Conservation (phyloP, 2,113 vertebrate species). For the Cisticola juncidis region DNA sequence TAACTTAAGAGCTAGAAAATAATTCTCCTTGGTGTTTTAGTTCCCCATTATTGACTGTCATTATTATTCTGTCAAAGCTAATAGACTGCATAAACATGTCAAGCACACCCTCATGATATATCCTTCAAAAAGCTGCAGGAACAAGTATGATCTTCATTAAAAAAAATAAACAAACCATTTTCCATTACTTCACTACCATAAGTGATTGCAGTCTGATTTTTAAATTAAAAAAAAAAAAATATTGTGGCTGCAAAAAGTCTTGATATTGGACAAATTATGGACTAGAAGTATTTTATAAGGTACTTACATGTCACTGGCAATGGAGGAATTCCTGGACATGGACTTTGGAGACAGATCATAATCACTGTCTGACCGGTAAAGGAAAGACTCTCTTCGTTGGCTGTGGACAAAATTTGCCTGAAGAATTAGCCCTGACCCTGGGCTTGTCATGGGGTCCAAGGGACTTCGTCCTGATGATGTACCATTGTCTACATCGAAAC, state of each 20-base stretch:
- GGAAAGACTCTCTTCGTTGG: slow-evolving; percentile 95
- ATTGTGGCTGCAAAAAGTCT: not conserved
- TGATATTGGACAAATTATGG: not conserved
- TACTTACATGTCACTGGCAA: slow-evolving; percentile 98
- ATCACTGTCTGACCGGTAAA: slow-evolving; percentile 97
- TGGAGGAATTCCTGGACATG: slow-evolving; percentile 99
- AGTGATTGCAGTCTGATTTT: not conserved
- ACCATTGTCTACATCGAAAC: slow-evolving; percentile 99
- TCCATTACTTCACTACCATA: not conserved
- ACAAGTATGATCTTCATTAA: not conserved
- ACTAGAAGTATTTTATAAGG: not conserved
- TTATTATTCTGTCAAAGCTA: not conserved
- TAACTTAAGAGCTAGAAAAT: not conserved
- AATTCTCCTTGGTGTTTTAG: not conserved
- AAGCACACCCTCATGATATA: not conserved
- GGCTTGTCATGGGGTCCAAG: slow-evolving; percentile 97
- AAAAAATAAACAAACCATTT: not conserved
- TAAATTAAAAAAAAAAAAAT: not conserved
- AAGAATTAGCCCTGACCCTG: slow-evolving; percentile 95
- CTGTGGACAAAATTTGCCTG: slow-evolving; percentile 99
- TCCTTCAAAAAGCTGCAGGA: not conserved
- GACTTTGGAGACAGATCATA: slow-evolving; percentile 99
- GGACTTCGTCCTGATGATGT: slow-evolving; percentile 96
- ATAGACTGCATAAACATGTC: not conserved
- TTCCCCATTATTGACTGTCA: not conserved